Base-by-base conservation (phyloP, 1,140 invertebrate species). In the Neoseiulus cucumeris region DNA sequence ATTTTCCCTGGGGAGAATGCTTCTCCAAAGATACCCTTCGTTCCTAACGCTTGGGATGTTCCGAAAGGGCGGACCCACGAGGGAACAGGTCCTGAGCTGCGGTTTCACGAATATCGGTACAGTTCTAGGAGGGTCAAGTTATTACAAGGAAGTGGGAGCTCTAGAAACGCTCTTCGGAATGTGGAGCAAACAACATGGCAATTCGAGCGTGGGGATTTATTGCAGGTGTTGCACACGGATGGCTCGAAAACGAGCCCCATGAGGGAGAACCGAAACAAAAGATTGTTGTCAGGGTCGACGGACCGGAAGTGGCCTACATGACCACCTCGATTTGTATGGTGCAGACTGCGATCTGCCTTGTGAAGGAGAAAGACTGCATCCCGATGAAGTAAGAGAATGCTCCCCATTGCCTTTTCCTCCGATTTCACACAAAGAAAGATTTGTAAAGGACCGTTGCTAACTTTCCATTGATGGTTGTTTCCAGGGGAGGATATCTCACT, bases 241-340 rank as follows among this genome's bases (percentile, higher is more conserved):
- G 51, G 51, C 51, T 29, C 17, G 1, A 25, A 17, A 20, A 33
- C 14, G 51, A 59, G 14, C 33, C 51, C 17, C 25, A 25, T 18
- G 17, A 12, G 25, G 17, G 14, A 6, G 5, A 25, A 17, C 51
- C 51, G 22, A 25, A 25, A 33, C 14, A 25, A 12, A 25, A 33
- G 17, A 59, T 59, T 17, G 22, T 59, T 1, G 51, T 59, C 17
- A 25, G 51, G 6, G 25, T 59, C 4, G 22, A 59, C 33, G 51
- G 51, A 29, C 51, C 51, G 25, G 51, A 59, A 25, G 51, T 59
- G 1, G 51, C 14, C 25, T 59, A 59, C 9, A 20, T 59, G 22
- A 33, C 51, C 51, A 59, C 51, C 22, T 59, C 51, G 4, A 59
- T 59, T 25, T 59, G 51, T 25, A n/a, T 59, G 25, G 51, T 59